Base-by-base conservation (phyloP, 92 coral and sea anemone species). In the Porites cylindrica region DNA sequence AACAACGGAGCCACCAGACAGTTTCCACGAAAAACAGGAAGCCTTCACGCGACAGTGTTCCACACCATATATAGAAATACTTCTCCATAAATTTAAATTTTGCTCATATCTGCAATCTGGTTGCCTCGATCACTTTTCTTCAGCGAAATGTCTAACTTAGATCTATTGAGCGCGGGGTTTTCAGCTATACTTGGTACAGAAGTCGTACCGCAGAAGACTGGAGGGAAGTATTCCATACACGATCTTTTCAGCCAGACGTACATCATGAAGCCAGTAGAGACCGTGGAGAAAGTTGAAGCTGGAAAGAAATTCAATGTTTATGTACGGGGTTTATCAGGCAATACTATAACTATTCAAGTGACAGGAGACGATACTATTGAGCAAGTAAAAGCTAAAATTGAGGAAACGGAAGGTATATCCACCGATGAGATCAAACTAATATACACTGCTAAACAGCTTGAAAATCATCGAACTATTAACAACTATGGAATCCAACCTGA, bases 141-240 rank as follows among this genome's bases (percentile, higher is more conserved):
- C 43, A 32, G 43, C 43, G 14, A 56, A 56, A 56, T 56, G 60
- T 56, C 60, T 10, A 56, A 56, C 14, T 56, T 56, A 13, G 60
- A 56, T 10, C 11, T 56, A 8, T 56, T 93, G 51, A 87, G 91
- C 8, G 90, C 95, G 17, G 95, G 90, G 12, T 93, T 89, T 47
- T 86, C 93, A 1, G 93, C 95, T 18, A 83, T 87, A 56, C 87
- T 93, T 26, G 93, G 91, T 12, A 52, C 76, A 69, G 73, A 86
- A 20, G 90, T 86, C 9, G 89, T 93, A 0, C 80, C 78, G 43
- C 86, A 86, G 60, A 67, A 67, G 62, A 19, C 58, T 17, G 87
- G 79, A 29, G 83, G 78, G 8, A 84, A 65, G 29, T 85, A 81
- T 58, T 76, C 90, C 14, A 86, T 89, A 4, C 87, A 92, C 50